Base-by-base conservation (phyloP, 2,797 vertebrate species). In the Propithecus perrieri region DNA sequence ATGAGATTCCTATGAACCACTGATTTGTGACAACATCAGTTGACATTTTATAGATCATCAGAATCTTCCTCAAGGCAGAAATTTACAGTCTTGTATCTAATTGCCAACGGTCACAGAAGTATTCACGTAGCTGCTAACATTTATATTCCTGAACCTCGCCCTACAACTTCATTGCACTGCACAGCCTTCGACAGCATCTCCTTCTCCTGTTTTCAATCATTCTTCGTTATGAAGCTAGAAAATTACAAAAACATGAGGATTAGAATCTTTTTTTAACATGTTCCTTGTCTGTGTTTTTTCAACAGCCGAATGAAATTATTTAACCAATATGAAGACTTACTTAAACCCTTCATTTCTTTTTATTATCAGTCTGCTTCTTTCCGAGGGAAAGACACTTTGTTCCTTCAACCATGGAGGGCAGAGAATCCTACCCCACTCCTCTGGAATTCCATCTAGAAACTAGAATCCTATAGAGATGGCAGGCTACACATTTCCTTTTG, bases 21-120 rank as follows among this genome's bases (percentile, higher is more conserved):
- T 93, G 85, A 96, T 97, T 96, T 96, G 79, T 95, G 92, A 87
- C 96, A 97, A 85, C 65, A 85, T 81, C 75, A 17, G 83, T 3
- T 97, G 95, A 91, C 86, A 95, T 87, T 97, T 97, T 89, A 91
- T 92, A 94, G 59, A 93, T 87, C 94, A 84, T 78, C 92, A 96
- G 76, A 94, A 81, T 94, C 91, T 95, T 96, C 83, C 95, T 96
- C 89, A 74, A 96, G 85, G 91, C 65, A 94, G 48, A 95, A 96
- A 94, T 85, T 63, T 87, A 69, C 50, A 89, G 20, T 59, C 48
- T 94, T 81, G 61, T 76, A 79, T 85, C 88, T 94, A 78, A 85
- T 28, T 85, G 75, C 86, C 94, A 91, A 79, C 13, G 80, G 95
- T 57, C 67, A 53, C 48, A n/a, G 59, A 94, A 91, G 80, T 80